A percentile compares a stretch with the other conserved stretches of the same genome.
Conservation (phyloP, 2,888 invertebrate genomes). For the Amphipoea oculea region DNA sequence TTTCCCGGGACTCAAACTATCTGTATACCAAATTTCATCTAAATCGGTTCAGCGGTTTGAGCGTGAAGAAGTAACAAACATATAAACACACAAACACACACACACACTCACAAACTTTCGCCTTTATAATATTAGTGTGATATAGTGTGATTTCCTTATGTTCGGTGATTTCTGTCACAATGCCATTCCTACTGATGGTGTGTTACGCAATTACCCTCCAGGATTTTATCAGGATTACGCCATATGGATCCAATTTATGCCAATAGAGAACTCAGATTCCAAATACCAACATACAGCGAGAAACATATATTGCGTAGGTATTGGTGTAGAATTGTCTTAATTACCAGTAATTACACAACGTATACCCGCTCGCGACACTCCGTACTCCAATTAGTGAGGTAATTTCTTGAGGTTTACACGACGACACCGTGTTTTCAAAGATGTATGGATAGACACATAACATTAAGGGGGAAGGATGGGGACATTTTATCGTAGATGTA, state of each 20-base stretch:
- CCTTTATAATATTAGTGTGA: too few relatives aligned
- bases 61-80: too few relatives aligned
- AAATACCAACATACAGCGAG: conserved; percentile 16
- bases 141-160: too few relatives aligned
- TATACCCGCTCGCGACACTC: background rate
- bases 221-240: background rate
- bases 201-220: background rate
- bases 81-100: too few relatives aligned
- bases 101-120: too few relatives aligned
- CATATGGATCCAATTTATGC: background rate
- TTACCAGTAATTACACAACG: conserved; percentile 27
- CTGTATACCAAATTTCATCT: too few relatives aligned
- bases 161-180: background rate
- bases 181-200: background rate
- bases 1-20: too few relatives aligned
- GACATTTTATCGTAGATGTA: background rate
- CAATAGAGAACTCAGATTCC: background rate
- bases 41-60: too few relatives aligned
- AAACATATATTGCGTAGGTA: background rate
- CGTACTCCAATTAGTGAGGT: conserved; percentile 26
- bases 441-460: background rate
- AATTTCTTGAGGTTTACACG: conserved; percentile 27
- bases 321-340: conserved; percentile 22
- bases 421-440: background rate
- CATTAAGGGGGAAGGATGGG: background rate